Base-by-base conservation (phyloP, 2,113 vertebrate genomes). In the Burhinus oedicnemus region DNA sequence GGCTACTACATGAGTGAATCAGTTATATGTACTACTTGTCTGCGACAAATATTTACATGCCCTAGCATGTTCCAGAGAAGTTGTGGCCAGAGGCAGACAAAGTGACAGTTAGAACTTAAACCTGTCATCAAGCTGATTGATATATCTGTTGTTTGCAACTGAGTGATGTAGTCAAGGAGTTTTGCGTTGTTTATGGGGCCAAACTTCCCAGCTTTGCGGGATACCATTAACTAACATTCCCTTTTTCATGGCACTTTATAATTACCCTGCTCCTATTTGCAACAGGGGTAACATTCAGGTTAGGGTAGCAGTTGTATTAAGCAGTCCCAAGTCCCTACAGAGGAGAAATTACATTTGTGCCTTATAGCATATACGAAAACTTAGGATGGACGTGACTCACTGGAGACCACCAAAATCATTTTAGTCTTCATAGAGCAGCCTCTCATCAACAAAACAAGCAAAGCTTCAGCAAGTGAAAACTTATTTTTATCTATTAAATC, bases 401-500 rank as follows among this genome's bases (percentile, higher is more conserved):
- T 87, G 38, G 15, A 83, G 18, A 15, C 26, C 54, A 70, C 38
- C 15, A 72, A 89, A 78, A 42, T 60, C 0, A 87, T 90, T 83
- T 62, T 40, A 76, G 29, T 86, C 30, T 76, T 86, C 70, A 91
- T 4, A 54, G 65, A 70, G 14, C 15, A 77, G 25, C 13, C 29
- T 64, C 34, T 62, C 47, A 85, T 52, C 30, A 92, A 58, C 15
- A 70, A 70, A 94, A 62, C 23, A 68, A 72, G 5, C 13, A 92
- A 83, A 51, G 8, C 52, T 54, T 61, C n/a, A 79, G 38, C 12
- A 72, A 82, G 34, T 22, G 10, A 88, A 92, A 85, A 55, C 22
- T 78, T 74, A 38, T 61, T 93, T 83, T 96, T 80, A 38, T 45
- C 60, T 32, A 36, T 75, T 69, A 90, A 86, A 89, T 40, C 26